These are phyloP conservation scores for Morone chrysops DNA, from an alignment of 2,113 vertebrate genomes.

Conservation along the genomic window DNA sequence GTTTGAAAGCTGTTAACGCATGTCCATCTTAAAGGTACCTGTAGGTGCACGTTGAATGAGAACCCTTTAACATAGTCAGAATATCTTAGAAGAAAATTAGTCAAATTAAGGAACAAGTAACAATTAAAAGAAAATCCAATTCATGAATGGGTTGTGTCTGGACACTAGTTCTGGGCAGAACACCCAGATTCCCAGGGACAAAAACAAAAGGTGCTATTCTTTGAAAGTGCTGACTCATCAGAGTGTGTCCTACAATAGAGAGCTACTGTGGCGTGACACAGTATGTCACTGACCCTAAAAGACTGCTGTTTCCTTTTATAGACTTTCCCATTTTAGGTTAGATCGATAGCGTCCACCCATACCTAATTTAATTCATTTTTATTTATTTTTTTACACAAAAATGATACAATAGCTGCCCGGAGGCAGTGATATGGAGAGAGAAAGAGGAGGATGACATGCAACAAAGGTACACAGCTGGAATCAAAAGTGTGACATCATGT, in stretches of 20 bases:
- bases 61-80: not conserved
- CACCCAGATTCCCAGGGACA: conserved; percentile 52
- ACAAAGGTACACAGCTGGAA: not conserved
- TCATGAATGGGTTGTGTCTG: conserved; percentile 49
- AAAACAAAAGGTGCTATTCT: conserved; percentile 80
- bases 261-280: conserved; percentile 70
- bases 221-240: conserved; percentile 69
- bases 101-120: not conserved
- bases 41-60: not conserved
- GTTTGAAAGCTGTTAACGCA: not conserved
- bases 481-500: not conserved
- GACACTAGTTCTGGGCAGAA: conserved; percentile 49
- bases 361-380: not conserved
- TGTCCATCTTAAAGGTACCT: not conserved
- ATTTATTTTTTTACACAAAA: not conserved
- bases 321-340: conserved; percentile 45
- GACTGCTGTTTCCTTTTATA: conserved; percentile 65
- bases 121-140: conserved; percentile 9
- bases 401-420: not conserved
- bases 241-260: conserved; percentile 65
- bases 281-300: conserved; percentile 74
- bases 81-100: not conserved
- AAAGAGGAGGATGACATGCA: not conserved
- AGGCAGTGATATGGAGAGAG: not conserved
- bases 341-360: conserved; percentile 19